Base-by-base conservation (phyloP, 2,888 invertebrate genomes). In the Leptura quadrifasciata region DNA sequence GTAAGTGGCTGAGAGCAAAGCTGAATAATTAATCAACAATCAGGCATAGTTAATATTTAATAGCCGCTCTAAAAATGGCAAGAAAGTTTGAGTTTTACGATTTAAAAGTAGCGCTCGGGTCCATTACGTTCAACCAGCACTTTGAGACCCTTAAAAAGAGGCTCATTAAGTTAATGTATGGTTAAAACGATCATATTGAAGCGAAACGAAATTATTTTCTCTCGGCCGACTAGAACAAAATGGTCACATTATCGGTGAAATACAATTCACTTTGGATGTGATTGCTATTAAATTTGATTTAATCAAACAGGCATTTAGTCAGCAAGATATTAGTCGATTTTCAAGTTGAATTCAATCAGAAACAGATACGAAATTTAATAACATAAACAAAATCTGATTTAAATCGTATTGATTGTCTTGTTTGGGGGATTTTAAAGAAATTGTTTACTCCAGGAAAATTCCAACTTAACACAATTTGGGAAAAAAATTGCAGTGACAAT, bases 131-230 rank as follows among this genome's bases (percentile, higher is more conserved):
- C 57, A 65, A 63, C 57, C 58, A 57, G 73, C 73, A 73, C 73
- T 73, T 65, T 73, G 65, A 47, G 65, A 20, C 57, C 73, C 54
- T 47, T 73, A 60, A 73, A n/a, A 65, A 73, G 65, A 65, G 73
- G 5, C 65, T 73, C 73, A 73, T 73, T 73, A 73, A 73, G 35
- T 73, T 73, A 73, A 73, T 73, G 73, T 73, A 73, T 73, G 73
- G 73, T 65, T 73, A 67, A 73, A 73, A 60, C 73, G 73, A 65
- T 65, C 65, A 73, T 55, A 47, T 35, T 60, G 31, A 57, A 57
- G 63, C 58, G 39, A 52, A 35, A 65, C 21, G 67, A 57, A 73
- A 60, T 71, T 61, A 71, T 47, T 71, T 27, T 47, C n/a, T 3
- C 47, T 47, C n/a, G 47, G 5, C 47, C n/a, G n/a, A 5, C 47